Conservation (phyloP, 2,113 vertebrate species). For the Alethe castanea region DNA sequence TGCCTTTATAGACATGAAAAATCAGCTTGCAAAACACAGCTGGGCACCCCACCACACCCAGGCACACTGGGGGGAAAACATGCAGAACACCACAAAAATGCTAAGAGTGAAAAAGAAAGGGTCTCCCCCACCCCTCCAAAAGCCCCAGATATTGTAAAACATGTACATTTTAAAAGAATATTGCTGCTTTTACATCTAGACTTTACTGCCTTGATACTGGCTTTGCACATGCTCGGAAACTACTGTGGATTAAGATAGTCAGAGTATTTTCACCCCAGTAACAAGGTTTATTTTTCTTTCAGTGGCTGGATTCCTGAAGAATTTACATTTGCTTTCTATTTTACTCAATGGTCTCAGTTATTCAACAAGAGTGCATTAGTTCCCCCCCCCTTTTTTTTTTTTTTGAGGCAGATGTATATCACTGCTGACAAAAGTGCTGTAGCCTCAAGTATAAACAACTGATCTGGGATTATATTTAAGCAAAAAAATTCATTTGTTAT, state of each 20-base stretch:
- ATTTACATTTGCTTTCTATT: not conserved
- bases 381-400: rapidly evolving
- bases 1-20: not conserved
- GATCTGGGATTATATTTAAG: not conserved
- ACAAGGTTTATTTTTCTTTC: not conserved
- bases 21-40: not conserved
- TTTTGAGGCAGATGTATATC: not conserved
- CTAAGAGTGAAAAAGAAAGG: not conserved
- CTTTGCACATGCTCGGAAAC: not conserved
- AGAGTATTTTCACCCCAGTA: not conserved
- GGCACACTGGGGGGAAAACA: not conserved
- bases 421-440: not conserved
- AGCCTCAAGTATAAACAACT: not conserved
- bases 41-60: not conserved
- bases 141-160: not conserved
- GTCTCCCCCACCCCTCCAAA: not conserved
- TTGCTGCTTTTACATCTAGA: not conserved
- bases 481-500: not conserved
- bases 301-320: not conserved
- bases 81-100: rapidly evolving
- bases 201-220: not conserved
- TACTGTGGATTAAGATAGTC: not conserved
- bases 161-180: not conserved
- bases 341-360: not conserved
- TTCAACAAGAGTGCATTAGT: not conserved